Percentiles rank a stretch among this genome's conserved stretches.
Evolutionary conservation across 2,888 invertebrate species (phyloP).

Genomic region (Lepidonotus clava): DNA sequence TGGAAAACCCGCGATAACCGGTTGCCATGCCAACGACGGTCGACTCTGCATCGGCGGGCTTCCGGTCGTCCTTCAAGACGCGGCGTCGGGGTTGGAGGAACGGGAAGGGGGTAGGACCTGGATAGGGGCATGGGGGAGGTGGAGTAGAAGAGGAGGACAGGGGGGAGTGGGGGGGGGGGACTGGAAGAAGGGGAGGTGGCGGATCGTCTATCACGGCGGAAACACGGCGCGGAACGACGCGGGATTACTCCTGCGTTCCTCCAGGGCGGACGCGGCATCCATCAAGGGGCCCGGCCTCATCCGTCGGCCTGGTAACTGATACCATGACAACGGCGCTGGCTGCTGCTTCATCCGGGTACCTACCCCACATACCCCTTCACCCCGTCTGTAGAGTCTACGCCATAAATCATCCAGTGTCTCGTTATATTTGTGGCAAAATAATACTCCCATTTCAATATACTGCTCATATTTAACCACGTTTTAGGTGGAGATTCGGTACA

Average conservation of each 20-base stretch:
- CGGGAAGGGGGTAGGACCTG: background rate
- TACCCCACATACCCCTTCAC: background rate
- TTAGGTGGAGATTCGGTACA: no score
- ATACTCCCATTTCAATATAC: background rate
- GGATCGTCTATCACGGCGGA: conserved; percentile 14
- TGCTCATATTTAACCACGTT: background rate
- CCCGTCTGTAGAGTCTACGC: background rate
- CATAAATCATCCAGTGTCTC: background rate
- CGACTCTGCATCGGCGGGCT: background rate
- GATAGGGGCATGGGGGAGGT: background rate
- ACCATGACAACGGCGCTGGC: background rate
- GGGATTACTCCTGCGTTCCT: conserved; percentile 7
- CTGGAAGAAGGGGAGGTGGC: background rate
- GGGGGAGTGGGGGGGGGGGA: background rate
- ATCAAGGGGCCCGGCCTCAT: background rate
- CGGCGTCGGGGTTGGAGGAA: background rate
- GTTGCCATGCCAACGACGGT: conserved; percentile 39
- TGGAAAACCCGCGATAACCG: conserved; percentile 22
- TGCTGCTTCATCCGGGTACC: background rate
- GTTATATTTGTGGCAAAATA: background rate
- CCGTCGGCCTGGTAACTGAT: background rate
- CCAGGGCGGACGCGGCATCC: background rate
- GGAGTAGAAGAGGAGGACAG: background rate
- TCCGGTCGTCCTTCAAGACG: conserved; percentile 41
- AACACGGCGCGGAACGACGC: conserved; percentile 2